Evolutionary conservation across 64 coral and sea anemone genomes (phyloP).

Genomic region (Anthopleura sola): DNA sequence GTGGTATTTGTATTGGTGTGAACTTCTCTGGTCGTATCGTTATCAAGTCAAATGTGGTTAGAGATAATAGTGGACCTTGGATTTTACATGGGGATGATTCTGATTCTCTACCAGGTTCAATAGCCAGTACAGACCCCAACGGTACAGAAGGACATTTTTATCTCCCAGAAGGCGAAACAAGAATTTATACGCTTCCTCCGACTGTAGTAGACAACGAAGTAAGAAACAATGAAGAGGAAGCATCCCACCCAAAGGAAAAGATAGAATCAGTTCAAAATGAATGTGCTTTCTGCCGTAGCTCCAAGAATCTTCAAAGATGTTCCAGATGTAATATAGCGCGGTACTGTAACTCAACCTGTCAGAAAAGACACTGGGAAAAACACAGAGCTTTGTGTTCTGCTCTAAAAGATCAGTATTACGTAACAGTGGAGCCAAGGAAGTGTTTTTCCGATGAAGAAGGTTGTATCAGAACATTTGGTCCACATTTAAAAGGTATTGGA

Average conservation of each 20-base stretch:
- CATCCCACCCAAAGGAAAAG: slow-evolving; percentile 50
- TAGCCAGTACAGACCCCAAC: not conserved
- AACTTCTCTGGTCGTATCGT: slow-evolving; percentile 66
- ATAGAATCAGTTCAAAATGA: not conserved
- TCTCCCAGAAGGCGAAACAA: slow-evolving; percentile 56
- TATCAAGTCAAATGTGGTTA: slow-evolving; percentile 44
- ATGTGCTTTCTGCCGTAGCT: slow-evolving; percentile 59
- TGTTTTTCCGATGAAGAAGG: not conserved
- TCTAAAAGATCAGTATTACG: slow-evolving; percentile 34
- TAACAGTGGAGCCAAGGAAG: not conserved
- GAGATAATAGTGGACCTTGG: slow-evolving; percentile 73
- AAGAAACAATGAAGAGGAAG: slow-evolving; percentile 45
- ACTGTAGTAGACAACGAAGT: slow-evolving; percentile 6
- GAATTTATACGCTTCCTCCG: slow-evolving; percentile 32
- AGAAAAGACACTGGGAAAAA: slow-evolving; percentile 26
- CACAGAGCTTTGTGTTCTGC: slow-evolving; percentile 32
- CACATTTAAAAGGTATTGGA: slow-evolving; percentile 58
- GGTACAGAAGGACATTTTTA: not conserved
- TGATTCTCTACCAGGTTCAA: not conserved
- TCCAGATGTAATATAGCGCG: not conserved
- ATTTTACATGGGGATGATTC: not conserved
- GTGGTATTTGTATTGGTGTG: slow-evolving; percentile 54
- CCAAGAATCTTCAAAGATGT: not conserved
- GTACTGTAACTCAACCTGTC: slow-evolving; percentile 41
- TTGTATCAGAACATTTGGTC: slow-evolving; percentile 30